A percentile compares a stretch with the other conserved stretches of the same genome.
Conservation (phyloP, 2,888 invertebrate genomes). For the Trileptium ribeirensis region DNA sequence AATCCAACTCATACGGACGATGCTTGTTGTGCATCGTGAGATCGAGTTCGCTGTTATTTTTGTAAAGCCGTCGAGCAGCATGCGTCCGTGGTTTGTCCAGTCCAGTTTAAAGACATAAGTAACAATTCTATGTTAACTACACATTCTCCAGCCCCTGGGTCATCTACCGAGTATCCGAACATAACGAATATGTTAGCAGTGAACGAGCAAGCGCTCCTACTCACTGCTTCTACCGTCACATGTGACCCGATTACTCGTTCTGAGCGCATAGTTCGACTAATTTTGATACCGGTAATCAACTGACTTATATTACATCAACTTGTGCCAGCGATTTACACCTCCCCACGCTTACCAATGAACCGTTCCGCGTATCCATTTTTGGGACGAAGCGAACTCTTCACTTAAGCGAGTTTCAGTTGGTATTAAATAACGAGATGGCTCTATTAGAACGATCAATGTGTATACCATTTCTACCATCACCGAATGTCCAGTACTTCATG, state of each 20-base stretch:
- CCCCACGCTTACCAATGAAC: neutral
- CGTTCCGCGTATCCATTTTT: neutral
- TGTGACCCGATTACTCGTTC: neutral
- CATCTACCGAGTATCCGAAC: no score
- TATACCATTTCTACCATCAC: neutral
- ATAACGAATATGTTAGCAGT: no score
- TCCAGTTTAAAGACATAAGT: no score
- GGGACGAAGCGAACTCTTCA: neutral
- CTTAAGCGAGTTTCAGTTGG: neutral
- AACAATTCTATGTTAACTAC: no score
- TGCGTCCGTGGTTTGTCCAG: neutral
- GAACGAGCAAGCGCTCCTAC: no score
- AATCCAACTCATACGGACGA: no score
- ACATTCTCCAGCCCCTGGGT: no score
- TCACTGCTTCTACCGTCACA: no score
- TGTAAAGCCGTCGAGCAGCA: neutral
- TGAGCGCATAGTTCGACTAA: neutral
- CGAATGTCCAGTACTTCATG: neutral
- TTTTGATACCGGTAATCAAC: neutral
- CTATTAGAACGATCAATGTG: neutral
- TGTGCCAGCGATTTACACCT: neutral
- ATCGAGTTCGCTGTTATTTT: neutral
- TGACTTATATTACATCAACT: neutral
- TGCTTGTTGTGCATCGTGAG: no score
- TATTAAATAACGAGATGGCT: neutral